Base-by-base conservation (phyloP, 2,113 vertebrate genomes). In the Limanda limanda region DNA sequence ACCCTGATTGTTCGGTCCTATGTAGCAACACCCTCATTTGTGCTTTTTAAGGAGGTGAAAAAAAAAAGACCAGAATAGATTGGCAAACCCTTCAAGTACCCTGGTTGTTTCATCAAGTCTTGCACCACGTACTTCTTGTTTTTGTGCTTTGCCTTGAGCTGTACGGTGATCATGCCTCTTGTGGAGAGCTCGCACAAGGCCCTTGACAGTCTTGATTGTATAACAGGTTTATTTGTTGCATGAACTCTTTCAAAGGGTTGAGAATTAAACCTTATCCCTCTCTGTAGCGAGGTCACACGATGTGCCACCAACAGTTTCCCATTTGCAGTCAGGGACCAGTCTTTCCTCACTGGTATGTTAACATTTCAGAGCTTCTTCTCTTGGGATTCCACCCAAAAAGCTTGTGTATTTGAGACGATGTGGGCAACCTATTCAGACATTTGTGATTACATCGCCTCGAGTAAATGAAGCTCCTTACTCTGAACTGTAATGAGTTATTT, bases 401-500 rank as follows among this genome's bases (percentile, higher is more conserved):
- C 83, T 57, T 68, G 86, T 83, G 81, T 80, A 79, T 91, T 92
- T 86, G 86, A 88, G 85, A 92, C 78, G 89, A 88, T 85, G 81
- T 70, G 82, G 76, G 83, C 86, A 91, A 89, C 86, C 66, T 89
- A 91, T n/a, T 20, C 88, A 93, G 91, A 91, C 89, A 91, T 86
- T 78, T 88, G 88, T 75, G 94, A 95, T 95, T 93, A 82, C 93
- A 95, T 94, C 93, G 71, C 81, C 65, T 54, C 47, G 86, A 91
- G 87, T 94, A 94, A 94, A 95, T 94, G 84, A 94, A 94, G 91
- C 83, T 89, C 89, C 80, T 83, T 78, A 78, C 88, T 92, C 90
- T 91, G 87, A 91, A 92, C 86, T 88, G 68, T 95, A 95, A 95
- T 95, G 92, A 87, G 80, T 95, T 95, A 95, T 95, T 95, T 95